These are phyloP conservation scores for Rattus norvegicus DNA, from an alignment of 2,113 vertebrate species.

Conservation along the genomic window GRCr8 NC_086019.1:42669501-42670000, in stretches of 20 bases:
- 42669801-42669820: conserved; percentile 32
- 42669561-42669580: conserved; percentile 31
- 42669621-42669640: conserved; percentile 46
- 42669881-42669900: conserved; percentile 28
- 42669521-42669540: background rate
- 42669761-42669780: conserved; percentile 73
- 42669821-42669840: rapidly evolving
- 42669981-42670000: background rate
- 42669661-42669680: conserved; percentile 68
- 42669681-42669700: conserved; percentile 68
- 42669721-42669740: conserved; percentile 70
- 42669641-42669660: conserved; percentile 66
- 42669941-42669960: background rate
- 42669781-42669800: conserved; percentile 61
- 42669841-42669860: conserved; percentile 58
- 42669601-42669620: background rate
- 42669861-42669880: conserved; percentile 20
- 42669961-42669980: background rate
- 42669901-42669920: background rate
- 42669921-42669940: conserved; percentile 47
- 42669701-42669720: conserved; percentile 80
- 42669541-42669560: background rate
- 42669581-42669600: conserved; percentile 44
- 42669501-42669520: background rate
- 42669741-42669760: conserved; percentile 67